Base-by-base conservation (phyloP, 2,888 invertebrate genomes). In the Macrosoma leucophasiata region DNA sequence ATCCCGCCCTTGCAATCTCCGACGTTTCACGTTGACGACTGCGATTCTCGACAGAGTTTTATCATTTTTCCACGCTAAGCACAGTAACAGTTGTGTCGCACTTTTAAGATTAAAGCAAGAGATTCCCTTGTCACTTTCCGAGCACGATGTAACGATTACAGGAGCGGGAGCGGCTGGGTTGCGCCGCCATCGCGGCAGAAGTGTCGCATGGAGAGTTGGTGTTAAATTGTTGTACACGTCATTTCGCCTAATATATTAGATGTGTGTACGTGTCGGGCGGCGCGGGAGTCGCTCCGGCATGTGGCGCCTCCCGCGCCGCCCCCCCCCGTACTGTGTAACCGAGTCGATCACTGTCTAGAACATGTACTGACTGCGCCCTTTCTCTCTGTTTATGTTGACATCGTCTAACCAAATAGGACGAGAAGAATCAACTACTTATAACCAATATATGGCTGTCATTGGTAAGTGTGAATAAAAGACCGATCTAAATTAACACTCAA, bases 381-480 rank as follows among this genome's bases (percentile, higher is more conserved):
- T 85, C 85, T 86, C 86, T 88, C 88, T 88, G 88, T 88, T 87
- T 88, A 89, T 89, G 88, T 88, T 89, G 88, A 82, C 84, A 78
- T 76, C 82, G 77, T 84, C 82, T 89, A 88, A 88, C 88, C 81
- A 81, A 79, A 89, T 91, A 94, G 94, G 94, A 94, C 90, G 94
- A 94, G 91, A 94, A 94, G 91, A 94, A 94, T 89, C 94, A 94
- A 91, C 92, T 94, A 88, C 91, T 95, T 88, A 93, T 94, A 88
- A 91, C 94, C 88, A 94, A 94, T 90, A 92, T 94, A 88, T 95
- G 94, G 94, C 92, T 94, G 89, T 93, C 93, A 88, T 91, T 94
- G 92, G 94, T 93, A 91, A 94, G 93, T 93, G 88, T 88, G 75
- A 74, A 65, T 77, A 82, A 84, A 77, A 71, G 69, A 67, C 56